Base-by-base conservation (phyloP, 1,140 invertebrate species). In the Cherax quadricarinatus region DNA sequence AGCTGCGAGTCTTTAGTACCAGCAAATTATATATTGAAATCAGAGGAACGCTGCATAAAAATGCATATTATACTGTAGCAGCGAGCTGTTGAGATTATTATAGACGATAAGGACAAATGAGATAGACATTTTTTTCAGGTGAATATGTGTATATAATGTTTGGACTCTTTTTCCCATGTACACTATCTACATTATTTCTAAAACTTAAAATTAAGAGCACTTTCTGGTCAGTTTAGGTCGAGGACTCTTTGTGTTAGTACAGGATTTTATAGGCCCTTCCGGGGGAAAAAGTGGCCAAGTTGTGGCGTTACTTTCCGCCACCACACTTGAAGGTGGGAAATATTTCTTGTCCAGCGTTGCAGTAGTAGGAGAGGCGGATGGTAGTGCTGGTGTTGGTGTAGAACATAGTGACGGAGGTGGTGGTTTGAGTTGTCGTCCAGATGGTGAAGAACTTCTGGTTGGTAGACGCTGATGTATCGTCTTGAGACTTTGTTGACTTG, bases 351-450 rank as follows among this genome's bases (percentile, higher is more conserved):
- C 86, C 86, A 3, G 78, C 86, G n/a, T 81, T 51, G 30, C 86
- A 88, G 75, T 48, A 88, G 57, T 80, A 88, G 53, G 86, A 88
- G 51, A 88, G 78, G 12, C 86, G 73, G 30, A 88, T 66, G 86
- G 86, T 88, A 53, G 86, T 88, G 78, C 79, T 88, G 78, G 86
- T 88, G 78, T 88, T 75, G 3, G 86, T 88, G 86, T 57, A 88
- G 21, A 88, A 14, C 86, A 88, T 81, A 18, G 86, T 88, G 86
- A 88, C 86, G 10, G 86, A 62, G 78, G 86, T 88, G 49, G 86
- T 88, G 86, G 86, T 88, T 21, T 75, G 51, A 5, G 51, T 48
- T 4, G 73, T 30, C n/a, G 75, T 88, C 86, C 86, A 88, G 7
- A 88, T 30, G 24, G 49, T 53, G 86, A 88, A 41, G 86, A 78